Base-by-base conservation (phyloP, 2,888 invertebrate genomes). In the Rhagonycha fulva region DNA sequence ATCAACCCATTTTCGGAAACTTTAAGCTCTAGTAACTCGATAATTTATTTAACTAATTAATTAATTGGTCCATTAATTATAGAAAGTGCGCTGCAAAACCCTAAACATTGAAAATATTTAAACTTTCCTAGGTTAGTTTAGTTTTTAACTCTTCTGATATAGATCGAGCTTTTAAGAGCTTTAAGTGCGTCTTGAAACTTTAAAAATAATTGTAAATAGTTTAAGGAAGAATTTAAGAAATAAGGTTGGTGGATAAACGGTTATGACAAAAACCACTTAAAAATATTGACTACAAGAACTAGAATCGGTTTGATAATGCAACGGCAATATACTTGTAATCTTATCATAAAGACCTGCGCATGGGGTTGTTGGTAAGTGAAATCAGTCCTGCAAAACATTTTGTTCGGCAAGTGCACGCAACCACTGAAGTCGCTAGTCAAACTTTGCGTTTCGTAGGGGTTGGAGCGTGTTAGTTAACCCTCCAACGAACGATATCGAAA, bases 331-430 rank as follows among this genome's bases (percentile, higher is more conserved):
- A 66, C 61, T 74, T 62, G 62, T 72, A 32, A 71, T 73, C 63
- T 78, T 76, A 73, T 71, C 74, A 47, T 24, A 62, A 71, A 78
- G 76, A 72, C 80, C 71, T 79, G 79, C 79, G 80, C 79, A 32
- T 24, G 68, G 67, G 72, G 67, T 30, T 60, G 68, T 73, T 62
- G 70, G 69, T 74, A 76, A 77, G 77, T 80, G 80, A 79, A 80
- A 79, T 79, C 79, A 74, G 70, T 78, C 79, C 80, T 78, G 75
- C 70, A 68, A 78, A 76, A 74, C 77, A 71, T 72, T 78, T 72
- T 73, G 77, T 75, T 80, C 76, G 61, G 76, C 75, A 76, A 78
- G 71, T 75, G 74, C 74, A 76, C 75, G 72, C 71, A 72, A 68
- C 68, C 77, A 68, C 26, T 14, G 12, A 47, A 71, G 74, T 70